phyloP scores from a whole-genome alignment of 2,888 invertebrate genomes.

The Metopia argyrocephala region DNA sequence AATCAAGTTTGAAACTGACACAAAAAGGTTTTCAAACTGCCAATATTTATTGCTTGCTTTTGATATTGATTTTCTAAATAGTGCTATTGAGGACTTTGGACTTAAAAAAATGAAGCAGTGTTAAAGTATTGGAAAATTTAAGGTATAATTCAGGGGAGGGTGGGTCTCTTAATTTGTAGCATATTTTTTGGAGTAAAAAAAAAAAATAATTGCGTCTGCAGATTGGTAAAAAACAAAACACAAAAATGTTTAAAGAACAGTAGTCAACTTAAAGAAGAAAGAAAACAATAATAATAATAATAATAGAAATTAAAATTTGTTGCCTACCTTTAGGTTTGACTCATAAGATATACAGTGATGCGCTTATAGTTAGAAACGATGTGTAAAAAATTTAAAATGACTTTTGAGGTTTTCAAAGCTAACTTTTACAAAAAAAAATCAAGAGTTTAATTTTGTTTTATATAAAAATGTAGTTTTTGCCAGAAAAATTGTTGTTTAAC shows the following conservation, averaged over 20 bases:
- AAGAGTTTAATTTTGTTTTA: too few relatives aligned
- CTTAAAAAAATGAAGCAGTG: slow-evolving; percentile 56
- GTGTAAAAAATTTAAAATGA: neutral
- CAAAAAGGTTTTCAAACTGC: slow-evolving; percentile 40
- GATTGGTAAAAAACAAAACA: neutral
- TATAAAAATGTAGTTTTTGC: too few relatives aligned
- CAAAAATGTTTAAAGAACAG: neutral
- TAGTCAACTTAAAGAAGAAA: neutral
- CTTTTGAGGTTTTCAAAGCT: neutral
- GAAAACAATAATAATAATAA: neutral
- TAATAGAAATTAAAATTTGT: neutral
- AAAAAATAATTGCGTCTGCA: neutral
- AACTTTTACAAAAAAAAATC: too few relatives aligned
- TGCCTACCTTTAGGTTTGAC: neutral
- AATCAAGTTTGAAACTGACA: slow-evolving; percentile 52
- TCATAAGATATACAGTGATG: neutral
- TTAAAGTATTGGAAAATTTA: slow-evolving; percentile 51
- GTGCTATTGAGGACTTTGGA: neutral
- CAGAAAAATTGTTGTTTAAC: too few relatives aligned
- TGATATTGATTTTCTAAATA: slow-evolving; percentile 2
- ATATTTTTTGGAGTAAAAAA: slow-evolving; percentile 13
- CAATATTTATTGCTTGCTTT: slow-evolving; percentile 35
- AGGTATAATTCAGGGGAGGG: slow-evolving; percentile 10
- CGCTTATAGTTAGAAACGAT: neutral
- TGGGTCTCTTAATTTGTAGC: neutral